phyloP scores from a whole-genome alignment of 2,113 vertebrate genomes.

The Hymenochirus boettgeri region DNA sequence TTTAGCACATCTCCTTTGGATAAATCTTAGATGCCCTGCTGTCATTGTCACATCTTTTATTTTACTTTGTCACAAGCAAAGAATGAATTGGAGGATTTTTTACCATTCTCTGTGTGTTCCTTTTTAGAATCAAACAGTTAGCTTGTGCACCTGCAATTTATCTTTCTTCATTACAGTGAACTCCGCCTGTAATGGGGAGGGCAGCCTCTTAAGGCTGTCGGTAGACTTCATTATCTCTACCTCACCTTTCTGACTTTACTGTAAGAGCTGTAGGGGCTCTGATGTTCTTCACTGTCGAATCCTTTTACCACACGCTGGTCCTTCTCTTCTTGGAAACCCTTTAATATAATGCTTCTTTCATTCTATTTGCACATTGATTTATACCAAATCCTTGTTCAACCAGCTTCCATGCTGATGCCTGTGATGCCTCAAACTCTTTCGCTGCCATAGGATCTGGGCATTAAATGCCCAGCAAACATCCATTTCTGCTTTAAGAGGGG shows the following conservation, averaged over 20 bases:
- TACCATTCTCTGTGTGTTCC: slow-evolving; percentile 9
- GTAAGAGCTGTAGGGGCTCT: slow-evolving; percentile 22
- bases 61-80: slow-evolving; percentile 25
- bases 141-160: slow-evolving; percentile 14
- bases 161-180: slow-evolving; percentile 32
- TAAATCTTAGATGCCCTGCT: slow-evolving; percentile 27
- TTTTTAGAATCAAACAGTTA: slow-evolving; percentile 27
- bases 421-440: slow-evolving; percentile 12
- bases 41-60: slow-evolving; percentile 38
- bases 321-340: background rate
- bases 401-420: background rate
- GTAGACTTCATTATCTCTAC: slow-evolving; percentile 29
- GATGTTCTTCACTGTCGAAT: background rate
- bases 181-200: slow-evolving; percentile 27
- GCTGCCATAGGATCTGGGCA: background rate
- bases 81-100: slow-evolving; percentile 6
- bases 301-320: slow-evolving; percentile 24
- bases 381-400: slow-evolving; percentile 1
- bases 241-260: slow-evolving; percentile 25
- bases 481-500: background rate
- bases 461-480: background rate
- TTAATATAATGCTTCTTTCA: background rate
- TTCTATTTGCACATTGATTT: background rate
- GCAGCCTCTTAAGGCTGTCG: slow-evolving; percentile 16
- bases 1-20: slow-evolving; percentile 25